phyloP scores from a whole-genome alignment of 2,888 invertebrate genomes.

The Resseliella maxima region DNA sequence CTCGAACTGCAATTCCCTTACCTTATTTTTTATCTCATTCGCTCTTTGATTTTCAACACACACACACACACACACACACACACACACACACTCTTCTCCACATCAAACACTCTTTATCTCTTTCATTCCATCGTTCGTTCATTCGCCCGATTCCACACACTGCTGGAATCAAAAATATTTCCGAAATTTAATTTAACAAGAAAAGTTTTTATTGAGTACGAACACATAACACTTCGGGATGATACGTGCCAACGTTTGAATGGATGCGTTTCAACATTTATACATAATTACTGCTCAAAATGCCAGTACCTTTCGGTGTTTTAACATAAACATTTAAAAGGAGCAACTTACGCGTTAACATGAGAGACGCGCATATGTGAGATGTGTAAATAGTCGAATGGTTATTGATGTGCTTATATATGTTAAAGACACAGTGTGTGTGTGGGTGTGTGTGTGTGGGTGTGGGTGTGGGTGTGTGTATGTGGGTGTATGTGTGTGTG shows the following conservation, averaged over 20 bases:
- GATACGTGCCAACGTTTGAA: not conserved
- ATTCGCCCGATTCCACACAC: not conserved
- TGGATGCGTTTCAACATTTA: not conserved
- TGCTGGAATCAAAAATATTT: not conserved
- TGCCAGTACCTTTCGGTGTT: not conserved
- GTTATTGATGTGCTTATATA: not conserved
- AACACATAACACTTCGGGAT: not conserved
- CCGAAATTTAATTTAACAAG: constrained; percentile 17
- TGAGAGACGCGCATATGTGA: not conserved
- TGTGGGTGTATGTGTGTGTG: no score
- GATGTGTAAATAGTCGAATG: not conserved
- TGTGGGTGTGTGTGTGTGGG: no score
- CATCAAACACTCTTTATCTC: no score
- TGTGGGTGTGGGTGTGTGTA: no score
- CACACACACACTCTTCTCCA: no score
- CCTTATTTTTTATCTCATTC: not conserved
- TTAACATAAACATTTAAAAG: not conserved
- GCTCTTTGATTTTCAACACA: no score
- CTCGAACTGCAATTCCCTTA: no score
- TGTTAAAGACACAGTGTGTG: no score
- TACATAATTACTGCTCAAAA: constrained; percentile 36
- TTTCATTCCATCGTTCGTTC: not conserved
- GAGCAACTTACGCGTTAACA: no score
- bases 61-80: no score
- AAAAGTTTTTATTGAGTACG: constrained; percentile 46